These are phyloP conservation scores for Cyphomyrus discorhynchus DNA, from an alignment of 2,113 vertebrate species.

Conservation along the genomic window DNA sequence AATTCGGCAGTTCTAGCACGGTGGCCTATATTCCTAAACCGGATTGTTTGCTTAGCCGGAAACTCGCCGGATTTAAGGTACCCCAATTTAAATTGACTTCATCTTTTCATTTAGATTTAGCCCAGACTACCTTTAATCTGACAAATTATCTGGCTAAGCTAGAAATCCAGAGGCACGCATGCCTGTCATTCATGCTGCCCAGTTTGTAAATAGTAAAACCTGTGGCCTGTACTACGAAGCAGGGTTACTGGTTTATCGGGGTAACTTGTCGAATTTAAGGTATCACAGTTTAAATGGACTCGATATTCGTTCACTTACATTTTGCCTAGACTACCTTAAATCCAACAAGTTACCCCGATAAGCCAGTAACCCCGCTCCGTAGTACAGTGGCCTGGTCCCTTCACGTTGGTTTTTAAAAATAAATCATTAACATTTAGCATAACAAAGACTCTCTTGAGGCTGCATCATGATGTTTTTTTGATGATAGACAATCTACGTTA, in stretches of 20 bases:
- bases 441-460: background rate
- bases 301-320: no score
- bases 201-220: background rate
- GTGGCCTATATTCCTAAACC: background rate
- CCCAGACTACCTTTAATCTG: background rate
- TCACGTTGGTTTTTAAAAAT: background rate
- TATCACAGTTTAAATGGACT: no score
- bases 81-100: background rate
- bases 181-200: background rate
- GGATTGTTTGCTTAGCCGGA: background rate
- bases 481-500: background rate
- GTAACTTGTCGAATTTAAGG: no score
- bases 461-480: background rate
- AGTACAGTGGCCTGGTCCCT: background rate
- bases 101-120: background rate
- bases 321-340: no score
- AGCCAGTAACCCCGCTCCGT: no score
- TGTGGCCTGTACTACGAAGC: no score
- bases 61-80: background rate
- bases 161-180: background rate
- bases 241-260: no score
- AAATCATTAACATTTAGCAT: background rate
- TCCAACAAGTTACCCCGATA: no score
- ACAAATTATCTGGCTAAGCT: background rate
- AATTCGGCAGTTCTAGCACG: background rate